Conservation (phyloP, 2,797 vertebrate genomes). For the Danio choprae region DNA sequence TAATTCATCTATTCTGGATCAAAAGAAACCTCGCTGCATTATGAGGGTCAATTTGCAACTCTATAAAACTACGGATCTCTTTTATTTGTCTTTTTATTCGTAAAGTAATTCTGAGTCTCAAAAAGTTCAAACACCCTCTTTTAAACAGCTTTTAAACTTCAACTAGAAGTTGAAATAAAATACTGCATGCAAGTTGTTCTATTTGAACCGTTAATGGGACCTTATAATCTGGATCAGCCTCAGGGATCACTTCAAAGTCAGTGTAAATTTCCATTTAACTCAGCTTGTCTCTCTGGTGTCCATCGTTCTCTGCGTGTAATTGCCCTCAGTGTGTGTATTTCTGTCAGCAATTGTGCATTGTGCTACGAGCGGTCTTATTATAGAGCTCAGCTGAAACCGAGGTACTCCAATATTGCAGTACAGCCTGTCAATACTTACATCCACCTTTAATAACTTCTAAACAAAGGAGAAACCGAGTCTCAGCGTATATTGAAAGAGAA, state of each 20-base stretch:
- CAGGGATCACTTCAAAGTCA: constrained; percentile 31
- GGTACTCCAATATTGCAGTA: constrained; percentile 25
- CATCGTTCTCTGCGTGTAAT: constrained; percentile 22
- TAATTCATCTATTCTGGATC: too few relatives aligned
- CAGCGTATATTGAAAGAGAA: constrained; percentile 12
- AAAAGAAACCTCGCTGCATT: too few relatives aligned
- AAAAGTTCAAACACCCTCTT: not conserved
- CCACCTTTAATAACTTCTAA: constrained; percentile 12
- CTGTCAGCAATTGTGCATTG: constrained; percentile 29
- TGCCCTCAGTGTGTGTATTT: constrained; percentile 24
- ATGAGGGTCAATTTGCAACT: not conserved
- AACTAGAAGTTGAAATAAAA: constrained; percentile 14
- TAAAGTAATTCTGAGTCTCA: not conserved
- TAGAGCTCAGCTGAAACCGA: not conserved
- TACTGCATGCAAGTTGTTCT: constrained; percentile 18
- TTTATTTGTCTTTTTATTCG: not conserved
- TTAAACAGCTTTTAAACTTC: not conserved
- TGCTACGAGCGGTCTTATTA: constrained; percentile 33
- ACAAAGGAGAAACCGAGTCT: constrained; percentile 16
- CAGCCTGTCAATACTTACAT: constrained; percentile 33
- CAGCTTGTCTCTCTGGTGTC: not conserved
- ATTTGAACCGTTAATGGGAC: constrained; percentile 30
- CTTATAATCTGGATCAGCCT: constrained; percentile 26
- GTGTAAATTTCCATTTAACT: constrained; percentile 34
- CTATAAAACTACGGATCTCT: not conserved